Evolutionary conservation across 2,888 invertebrate genomes (phyloP), one percentile per base, ranked within the genome.

Genomic region (Stomorhina lunata): DNA sequence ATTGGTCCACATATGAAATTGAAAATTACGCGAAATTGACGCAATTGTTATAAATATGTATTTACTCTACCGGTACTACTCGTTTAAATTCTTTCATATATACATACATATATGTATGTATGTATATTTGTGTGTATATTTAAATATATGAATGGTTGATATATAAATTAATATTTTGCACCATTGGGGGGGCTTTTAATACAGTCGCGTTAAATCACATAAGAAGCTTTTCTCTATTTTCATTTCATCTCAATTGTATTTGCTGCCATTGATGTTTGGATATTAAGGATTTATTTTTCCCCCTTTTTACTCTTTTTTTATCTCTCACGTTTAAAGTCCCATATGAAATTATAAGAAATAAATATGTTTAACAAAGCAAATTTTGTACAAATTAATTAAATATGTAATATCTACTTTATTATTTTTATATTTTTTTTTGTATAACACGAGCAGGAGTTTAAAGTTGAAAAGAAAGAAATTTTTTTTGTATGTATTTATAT

Each of bases 41-140:
- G 68, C 83, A 81, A 84, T 83, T 84, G 80, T 81, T 79, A 43
- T n/a, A n/a, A n/a, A n/a, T n/a, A n/a, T 80, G 71, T 65, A 65
- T 27, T 25, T 65, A 69, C 17, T 72, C 69, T 65, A 65, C 55
- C 73, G 68, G 68, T 68, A 57, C 65, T 68, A 48, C 37, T 68
- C 27, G 68, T 55, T 69, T 63, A 7, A 15, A 10, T 9, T 0
- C 29, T 66, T 9, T 34, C 48, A 22, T 4, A 20, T 12, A 48
- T 15, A 15, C 20, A 9, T n/a, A 45, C 10, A 4, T 2, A 45
- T 45, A 9, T n/a, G n/a, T 7, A 45, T 17, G n/a, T 2, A 5
- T n/a, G 17, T 17, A n/a, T 10, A 12, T 40, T 63, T 40, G 6
- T 27, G 25, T n/a, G 6, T 0, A 12, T 27, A 4, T 3, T 3